Conservation (phyloP, 1,140 invertebrate species). For the Eubasilissa regina region DNA sequence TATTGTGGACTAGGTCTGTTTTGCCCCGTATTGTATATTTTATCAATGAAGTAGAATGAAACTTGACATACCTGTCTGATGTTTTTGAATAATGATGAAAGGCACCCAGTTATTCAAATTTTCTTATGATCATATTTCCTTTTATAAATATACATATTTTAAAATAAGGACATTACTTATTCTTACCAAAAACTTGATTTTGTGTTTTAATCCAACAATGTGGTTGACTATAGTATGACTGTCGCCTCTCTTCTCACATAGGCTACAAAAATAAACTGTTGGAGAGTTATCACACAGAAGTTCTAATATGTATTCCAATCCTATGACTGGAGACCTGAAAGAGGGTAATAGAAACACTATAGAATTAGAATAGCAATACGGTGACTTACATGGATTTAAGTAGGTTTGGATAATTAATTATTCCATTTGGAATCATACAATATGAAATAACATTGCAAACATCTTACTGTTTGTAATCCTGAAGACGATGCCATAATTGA, state of each 20-base stretch:
- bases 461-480: slow-evolving; percentile 14
- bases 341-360: too few species aligned
- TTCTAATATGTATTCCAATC: slow-evolving; percentile 53
- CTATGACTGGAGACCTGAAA: slow-evolving; percentile 50
- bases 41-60: too few species aligned
- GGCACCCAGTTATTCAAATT: too few species aligned
- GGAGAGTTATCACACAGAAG: slow-evolving; percentile 3
- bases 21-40: too few species aligned
- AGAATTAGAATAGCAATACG: too few species aligned
- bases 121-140: too few species aligned
- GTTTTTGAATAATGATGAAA: too few species aligned
- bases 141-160: too few species aligned
- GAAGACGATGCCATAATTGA: not conserved
- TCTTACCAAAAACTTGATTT: slow-evolving; percentile 50
- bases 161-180: not conserved
- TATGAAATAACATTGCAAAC: not conserved
- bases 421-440: not conserved
- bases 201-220: slow-evolving; percentile 47
- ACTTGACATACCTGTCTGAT: too few species aligned
- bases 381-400: too few species aligned
- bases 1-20: too few species aligned
- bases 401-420: too few species aligned
- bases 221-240: slow-evolving; percentile 47
- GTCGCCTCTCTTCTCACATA: slow-evolving; percentile 42
- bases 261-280: slow-evolving; percentile 37